Evolutionary conservation across 1,140 invertebrate species (phyloP), one percentile per base, ranked within the genome.

Genomic region (Diorhabda sublineata): DNA sequence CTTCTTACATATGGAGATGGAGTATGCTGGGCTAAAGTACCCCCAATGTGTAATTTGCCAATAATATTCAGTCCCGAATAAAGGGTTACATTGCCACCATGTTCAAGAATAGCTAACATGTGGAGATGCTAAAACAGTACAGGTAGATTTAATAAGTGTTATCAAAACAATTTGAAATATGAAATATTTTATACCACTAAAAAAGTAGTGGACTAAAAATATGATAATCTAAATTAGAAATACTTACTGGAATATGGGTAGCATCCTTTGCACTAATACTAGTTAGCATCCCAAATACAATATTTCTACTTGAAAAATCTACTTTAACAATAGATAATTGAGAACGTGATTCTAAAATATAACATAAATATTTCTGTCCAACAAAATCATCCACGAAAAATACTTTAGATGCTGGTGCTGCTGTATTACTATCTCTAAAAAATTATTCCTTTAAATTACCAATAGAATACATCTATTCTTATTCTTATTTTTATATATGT

Each of bases 311-410:
- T 3, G 89, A 89, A 77, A 90, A 89, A 74, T 93, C 90, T 70
- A 95, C 84, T 75, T 90, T 87, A 2, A 94, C 86, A 78, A 92
- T 85, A 75, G 89, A 88, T 2, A 96, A 81, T 73, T 90, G 86
- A 70, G 82, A 88, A 78, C 84, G 85, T 73, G 82, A 83, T 64
- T 87, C 85, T 5, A 95, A 83, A 62, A 96, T 81, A 77, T 93
- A 95, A 80, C 93, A 94, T 4, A 97, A 82, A 80, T 91, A 96
- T 72, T 86, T 87, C 80, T 96, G 93, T 0, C 90, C 91, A 60
- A 94, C 88, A 45, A 95, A 82, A 83, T 97, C 94, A 26, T 86
- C 87, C 59, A 91, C 90, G 42, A 95, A 81, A 75, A 97, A 95
- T 2, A 90, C 91, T 74, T 92, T 93, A 0, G 85, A 86, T 45